Evolutionary conservation across 2,888 invertebrate species (phyloP).

Genomic region (Catocala sponsa): DNA sequence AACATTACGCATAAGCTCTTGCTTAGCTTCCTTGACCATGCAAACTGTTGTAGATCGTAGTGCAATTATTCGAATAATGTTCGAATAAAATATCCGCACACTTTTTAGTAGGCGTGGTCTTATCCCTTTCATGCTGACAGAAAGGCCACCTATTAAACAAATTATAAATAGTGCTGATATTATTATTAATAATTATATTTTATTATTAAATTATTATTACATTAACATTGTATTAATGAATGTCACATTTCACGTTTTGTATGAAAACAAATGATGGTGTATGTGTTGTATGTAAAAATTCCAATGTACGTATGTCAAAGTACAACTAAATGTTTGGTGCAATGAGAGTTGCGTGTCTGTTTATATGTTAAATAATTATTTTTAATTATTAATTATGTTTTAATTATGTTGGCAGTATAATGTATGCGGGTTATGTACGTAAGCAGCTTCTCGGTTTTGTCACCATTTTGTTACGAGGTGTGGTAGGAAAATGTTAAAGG

Average conservation of each 20-base stretch:
- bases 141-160: not conserved
- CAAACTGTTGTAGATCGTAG: too few relatives aligned
- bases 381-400: conserved; percentile 26
- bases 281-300: conserved; percentile 52
- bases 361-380: conserved; percentile 31
- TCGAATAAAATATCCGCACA: too few relatives aligned
- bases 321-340: conserved; percentile 52
- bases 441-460: conserved; percentile 9
- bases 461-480: not conserved
- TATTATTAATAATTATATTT: too few relatives aligned
- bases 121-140: too few relatives aligned
- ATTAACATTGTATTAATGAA: conserved; percentile 17
- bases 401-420: conserved; percentile 41
- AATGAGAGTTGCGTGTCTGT: conserved; percentile 31
- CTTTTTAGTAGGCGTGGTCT: too few relatives aligned
- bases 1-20: too few relatives aligned
- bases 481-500: too few relatives aligned
- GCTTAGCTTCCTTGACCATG: too few relatives aligned
- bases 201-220: not conserved
- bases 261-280: conserved; percentile 35
- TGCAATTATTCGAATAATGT: too few relatives aligned
- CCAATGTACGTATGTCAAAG: conserved; percentile 53
- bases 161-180: too few relatives aligned
- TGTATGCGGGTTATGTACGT: conserved; percentile 43
- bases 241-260: conserved; percentile 43